Evolutionary conservation across 2,113 vertebrate species (phyloP), one percentile per base, ranked within the genome.

Genomic region (Pleuronectes platessa): DNA sequence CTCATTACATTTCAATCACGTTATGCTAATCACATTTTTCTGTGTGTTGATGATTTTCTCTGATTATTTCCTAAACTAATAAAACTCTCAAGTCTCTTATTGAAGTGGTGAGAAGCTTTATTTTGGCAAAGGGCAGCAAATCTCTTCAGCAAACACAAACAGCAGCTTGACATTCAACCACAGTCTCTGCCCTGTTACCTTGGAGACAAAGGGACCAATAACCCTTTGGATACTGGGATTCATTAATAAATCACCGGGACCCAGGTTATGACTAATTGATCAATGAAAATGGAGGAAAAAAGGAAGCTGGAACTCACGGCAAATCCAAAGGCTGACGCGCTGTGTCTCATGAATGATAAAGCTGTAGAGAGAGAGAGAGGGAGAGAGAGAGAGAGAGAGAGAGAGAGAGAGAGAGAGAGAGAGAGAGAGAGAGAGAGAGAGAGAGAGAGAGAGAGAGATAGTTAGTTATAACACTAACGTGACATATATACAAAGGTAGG

Each of bases 341-440:
- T 99, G 95, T 97, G 97, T 90, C 97, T 95, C 98, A 99, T 99
- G 89, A 98, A 95, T 64, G 98, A 99, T 92, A 99, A 97, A 89
- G 97, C 98, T 99, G 88, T 71, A 66, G 68, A 79, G 72, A 61
- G 23, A 86, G 27, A 76, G 26, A 66, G n/a, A 74, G 58, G 55
- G 40, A 59, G 62, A 60, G 26, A 69, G 40, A 31, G 31, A 7
- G 27, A 31, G 27, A 31, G 27, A 7, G 27, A 31, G 27, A 31
- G 27, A 6, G 27, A 31, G 27, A 31, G 27, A 6, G 27, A 31
- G 27, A 31, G 27, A 6, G 27, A 31, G 27, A 31, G 27, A 6
- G 27, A 31, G 27, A 31, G 27, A 6, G 27, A 31, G 27, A 31
- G 27, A 31, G 27, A 27, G 27, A 31, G 40, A 59, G 62, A 62